Evolutionary conservation across 2,113 vertebrate genomes (phyloP).

Genomic region (Oncorhynchus clarkii): DNA sequence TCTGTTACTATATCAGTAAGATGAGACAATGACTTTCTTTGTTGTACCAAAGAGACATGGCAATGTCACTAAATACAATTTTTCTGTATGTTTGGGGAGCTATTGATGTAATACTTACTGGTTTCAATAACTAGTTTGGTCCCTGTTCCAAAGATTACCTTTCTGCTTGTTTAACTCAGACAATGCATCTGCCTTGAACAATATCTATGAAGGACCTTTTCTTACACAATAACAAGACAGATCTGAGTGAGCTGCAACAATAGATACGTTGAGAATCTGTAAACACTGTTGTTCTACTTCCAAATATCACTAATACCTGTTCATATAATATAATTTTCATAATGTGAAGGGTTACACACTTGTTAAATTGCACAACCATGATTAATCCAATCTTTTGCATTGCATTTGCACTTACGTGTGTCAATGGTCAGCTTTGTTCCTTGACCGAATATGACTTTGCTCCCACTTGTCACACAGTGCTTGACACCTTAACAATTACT

Average conservation of each 20-base stretch:
- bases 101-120: not conserved
- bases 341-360: no score
- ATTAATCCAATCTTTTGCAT: not conserved
- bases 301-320: no score
- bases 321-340: not conserved
- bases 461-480: slow-evolving; percentile 38
- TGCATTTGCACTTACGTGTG: not conserved
- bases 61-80: not conserved
- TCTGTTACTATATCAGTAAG: not conserved
- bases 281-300: no score
- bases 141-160: not conserved
- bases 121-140: not conserved
- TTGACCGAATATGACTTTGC: no score
- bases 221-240: no score
- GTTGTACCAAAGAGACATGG: no score
- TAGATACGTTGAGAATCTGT: no score
- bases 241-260: no score
- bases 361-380: not conserved
- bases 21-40: not conserved
- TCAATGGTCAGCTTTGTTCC: no score
- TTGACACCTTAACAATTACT: no score
- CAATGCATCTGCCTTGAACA: not conserved
- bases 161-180: not conserved
- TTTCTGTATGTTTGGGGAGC: not conserved
- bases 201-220: not conserved